These are phyloP conservation scores for Umimayanthus kanabou DNA, from an alignment of 92 coral and sea anemone genomes.

Conservation along the genomic window DNA sequence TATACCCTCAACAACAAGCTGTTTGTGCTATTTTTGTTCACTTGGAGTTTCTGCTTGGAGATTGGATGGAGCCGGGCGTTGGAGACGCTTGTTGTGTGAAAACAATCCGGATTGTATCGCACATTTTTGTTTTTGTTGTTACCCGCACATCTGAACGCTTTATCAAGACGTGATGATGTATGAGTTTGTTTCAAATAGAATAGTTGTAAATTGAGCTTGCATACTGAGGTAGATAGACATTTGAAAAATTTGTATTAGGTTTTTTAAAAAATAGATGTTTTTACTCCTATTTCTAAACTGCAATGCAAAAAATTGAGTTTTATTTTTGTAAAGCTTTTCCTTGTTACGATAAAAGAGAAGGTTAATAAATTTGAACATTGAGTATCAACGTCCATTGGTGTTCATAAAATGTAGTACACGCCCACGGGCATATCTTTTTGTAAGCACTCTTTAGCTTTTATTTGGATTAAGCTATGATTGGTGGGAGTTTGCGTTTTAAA, in stretches of 20 bases:
- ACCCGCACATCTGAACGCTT: not conserved
- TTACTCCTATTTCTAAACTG: conserved; percentile 21
- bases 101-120: not conserved
- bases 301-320: not conserved
- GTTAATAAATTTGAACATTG: conserved; percentile 7
- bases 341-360: conserved; percentile 5
- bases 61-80: not conserved
- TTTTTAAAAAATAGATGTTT: not conserved
- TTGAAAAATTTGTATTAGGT: not conserved
- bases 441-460: no score
- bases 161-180: not conserved
- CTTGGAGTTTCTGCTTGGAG: not conserved
- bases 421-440: not conserved
- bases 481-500: not conserved
- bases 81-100: not conserved
- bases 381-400: not conserved
- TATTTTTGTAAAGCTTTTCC: conserved; percentile 29
- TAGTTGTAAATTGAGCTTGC: not conserved
- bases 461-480: not conserved
- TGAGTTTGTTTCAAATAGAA: not conserved
- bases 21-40: not conserved
- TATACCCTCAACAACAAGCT: no score
- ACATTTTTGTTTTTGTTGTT: not conserved
- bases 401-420: not conserved
- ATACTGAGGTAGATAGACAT: not conserved